Evolutionary conservation across 2,888 invertebrate species (phyloP).

Genomic region (Mesoligia furuncula): DNA sequence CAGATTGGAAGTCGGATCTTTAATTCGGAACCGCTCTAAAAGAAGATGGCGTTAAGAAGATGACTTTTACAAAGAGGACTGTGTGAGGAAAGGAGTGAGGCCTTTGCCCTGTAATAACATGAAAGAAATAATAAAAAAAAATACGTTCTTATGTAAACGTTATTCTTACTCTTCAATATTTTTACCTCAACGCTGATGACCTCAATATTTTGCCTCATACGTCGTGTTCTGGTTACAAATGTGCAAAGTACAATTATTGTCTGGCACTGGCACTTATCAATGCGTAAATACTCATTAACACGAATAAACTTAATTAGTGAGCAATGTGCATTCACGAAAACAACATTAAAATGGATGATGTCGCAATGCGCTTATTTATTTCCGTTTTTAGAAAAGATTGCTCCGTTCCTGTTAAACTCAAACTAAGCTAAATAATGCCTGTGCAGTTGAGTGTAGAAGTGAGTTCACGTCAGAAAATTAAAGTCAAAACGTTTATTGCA

Average conservation of each 20-base stretch:
- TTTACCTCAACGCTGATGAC: constrained; percentile 9
- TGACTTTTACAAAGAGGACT: too few relatives aligned
- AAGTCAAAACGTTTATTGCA: neutral
- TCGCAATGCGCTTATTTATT: constrained; percentile 2
- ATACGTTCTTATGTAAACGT: neutral
- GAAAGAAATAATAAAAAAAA: neutral
- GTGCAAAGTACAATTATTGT: constrained; percentile 28
- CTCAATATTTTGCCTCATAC: constrained; percentile 11
- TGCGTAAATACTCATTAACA: constrained; percentile 24
- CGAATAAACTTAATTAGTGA: constrained; percentile 29
- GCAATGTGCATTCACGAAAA: constrained; percentile 26
- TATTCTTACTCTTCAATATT: neutral
- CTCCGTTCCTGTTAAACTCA: neutral
- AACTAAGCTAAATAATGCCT: neutral
- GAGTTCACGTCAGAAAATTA: neutral
- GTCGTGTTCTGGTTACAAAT: constrained; percentile 7
- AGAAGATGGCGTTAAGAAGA: too few relatives aligned
- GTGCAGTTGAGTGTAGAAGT: neutral
- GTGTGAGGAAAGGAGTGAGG: too few relatives aligned
- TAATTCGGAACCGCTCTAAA: too few relatives aligned
- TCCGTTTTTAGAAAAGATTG: neutral
- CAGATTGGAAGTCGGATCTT: too few relatives aligned
- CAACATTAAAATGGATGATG: constrained; percentile 9
- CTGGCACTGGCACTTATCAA: constrained; percentile 42
- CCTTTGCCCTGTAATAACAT: too few relatives aligned